Percentiles rank a stretch among this genome's conserved stretches.
Evolutionary conservation across 2,888 invertebrate genomes (phyloP).

Genomic region (Agonopterix alstromeriana): DNA sequence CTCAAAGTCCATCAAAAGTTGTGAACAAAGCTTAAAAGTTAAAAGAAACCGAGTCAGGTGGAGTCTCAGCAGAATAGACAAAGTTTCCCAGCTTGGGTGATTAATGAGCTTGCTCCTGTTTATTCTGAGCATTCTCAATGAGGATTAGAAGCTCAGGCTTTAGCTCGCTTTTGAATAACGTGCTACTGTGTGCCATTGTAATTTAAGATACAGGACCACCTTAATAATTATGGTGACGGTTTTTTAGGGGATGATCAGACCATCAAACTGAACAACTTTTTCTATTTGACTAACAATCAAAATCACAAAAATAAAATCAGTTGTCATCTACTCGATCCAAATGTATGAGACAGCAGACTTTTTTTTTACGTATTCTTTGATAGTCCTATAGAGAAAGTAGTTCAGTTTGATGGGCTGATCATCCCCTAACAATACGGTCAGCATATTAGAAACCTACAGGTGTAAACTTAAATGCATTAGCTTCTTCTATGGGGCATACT

Average conservation of each 20-base stretch:
- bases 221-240: not conserved
- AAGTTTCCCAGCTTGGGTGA: slow-evolving; percentile 58
- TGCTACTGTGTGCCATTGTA: not conserved
- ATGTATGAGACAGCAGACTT: no score
- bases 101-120: slow-evolving; percentile 64
- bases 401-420: no score
- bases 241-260: not conserved
- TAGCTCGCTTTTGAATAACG: slow-evolving; percentile 2
- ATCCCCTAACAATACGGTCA: no score
- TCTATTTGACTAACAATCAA: no score
- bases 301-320: no score
- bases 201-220: not conserved
- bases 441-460: no score
- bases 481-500: no score
- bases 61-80: slow-evolving; percentile 61
- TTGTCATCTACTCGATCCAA: no score
- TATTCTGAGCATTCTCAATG: slow-evolving; percentile 50
- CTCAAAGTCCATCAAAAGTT: slow-evolving; percentile 73
- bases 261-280: no score
- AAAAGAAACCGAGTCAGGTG: slow-evolving; percentile 74
- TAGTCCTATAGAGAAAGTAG: no score
- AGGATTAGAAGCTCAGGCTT: slow-evolving; percentile 37
- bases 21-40: slow-evolving; percentile 73
- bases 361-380: no score
- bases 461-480: no score